Evolutionary conservation across 2,888 invertebrate species (phyloP).

Genomic region (Ectobius pallidus): DNA sequence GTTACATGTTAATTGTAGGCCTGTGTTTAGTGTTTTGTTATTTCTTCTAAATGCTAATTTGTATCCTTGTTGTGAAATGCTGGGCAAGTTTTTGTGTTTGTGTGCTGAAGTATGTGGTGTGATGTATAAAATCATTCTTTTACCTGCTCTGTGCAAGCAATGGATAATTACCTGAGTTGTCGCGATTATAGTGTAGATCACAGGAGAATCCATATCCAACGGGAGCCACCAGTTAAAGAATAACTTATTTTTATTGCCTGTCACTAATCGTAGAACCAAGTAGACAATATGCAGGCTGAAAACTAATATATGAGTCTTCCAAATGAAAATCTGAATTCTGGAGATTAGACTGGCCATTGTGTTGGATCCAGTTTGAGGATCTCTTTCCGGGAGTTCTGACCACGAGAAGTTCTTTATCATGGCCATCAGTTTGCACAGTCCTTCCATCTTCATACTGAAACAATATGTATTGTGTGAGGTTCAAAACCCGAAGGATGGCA

Average conservation of each 20-base stretch:
- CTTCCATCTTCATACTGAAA: neutral
- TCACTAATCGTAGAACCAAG: neutral
- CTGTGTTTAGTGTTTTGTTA: no score
- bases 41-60: no score
- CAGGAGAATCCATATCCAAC: neutral
- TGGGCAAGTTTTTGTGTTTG: no score
- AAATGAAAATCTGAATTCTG: neutral
- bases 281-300: neutral
- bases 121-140: no score
- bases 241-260: neutral
- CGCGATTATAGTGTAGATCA: neutral
- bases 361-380: neutral
- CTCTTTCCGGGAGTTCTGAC: neutral
- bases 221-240: constrained; percentile 1
- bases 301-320: neutral
- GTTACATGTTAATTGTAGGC: no score
- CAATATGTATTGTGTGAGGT: neutral
- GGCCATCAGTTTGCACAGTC: neutral
- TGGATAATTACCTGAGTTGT: constrained; percentile 1
- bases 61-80: no score
- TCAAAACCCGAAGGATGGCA: neutral
- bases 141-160: no score
- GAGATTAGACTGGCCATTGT: neutral
- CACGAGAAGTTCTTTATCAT: neutral
- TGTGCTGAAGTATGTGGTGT: no score